Base-by-base conservation (phyloP, 1,140 invertebrate genomes). In the Thaumatotibia leucotreta region DNA sequence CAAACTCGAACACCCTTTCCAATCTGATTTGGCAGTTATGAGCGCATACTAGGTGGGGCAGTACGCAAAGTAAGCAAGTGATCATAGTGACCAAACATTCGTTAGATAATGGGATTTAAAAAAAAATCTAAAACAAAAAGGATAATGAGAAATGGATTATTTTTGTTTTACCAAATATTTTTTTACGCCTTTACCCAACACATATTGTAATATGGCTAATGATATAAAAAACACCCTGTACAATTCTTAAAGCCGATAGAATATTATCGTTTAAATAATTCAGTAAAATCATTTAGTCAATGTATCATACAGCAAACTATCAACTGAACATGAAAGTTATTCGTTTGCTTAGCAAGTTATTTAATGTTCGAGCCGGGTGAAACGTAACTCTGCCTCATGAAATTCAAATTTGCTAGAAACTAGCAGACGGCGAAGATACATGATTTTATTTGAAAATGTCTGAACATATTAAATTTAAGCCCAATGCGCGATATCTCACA, bases 381-480 rank as follows among this genome's bases (percentile, higher is more conserved):
- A 58, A 58, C 52, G 52, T 24, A 58, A 58, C 52, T 58, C 52
- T 14, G 6, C 23, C 24, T 58, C 52, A 58, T 58, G 52, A 58
- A 58, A 58, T 58, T 58, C 24, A 31, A 58, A 58, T 58, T 58
- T 58, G 23, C 52, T 58, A 14, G 52, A 58, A 58, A 58, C 52
- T 58, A 58, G 23, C 52, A 58, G 52, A 58, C 17, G 24, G 24
- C 24, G 23, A 58, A 58, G 52, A 58, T 58, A 58, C 52, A 58
- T 58, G 52, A 58, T 58, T 58, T 58, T 58, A 58, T 58, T 58
- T 58, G 52, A 58, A 58, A 58, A 58, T 58, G 52, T 58, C 52
- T 31, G 52, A 58, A 58, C 24, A 58, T 58, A 58, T 58, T 58
- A 58, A 58, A 58, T 58, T 49, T 31, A 22, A 27, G n/a, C 24